phyloP scores from a whole-genome alignment of 2,797 vertebrate genomes.

The Periophthalmus magnuspinnatus region DNA sequence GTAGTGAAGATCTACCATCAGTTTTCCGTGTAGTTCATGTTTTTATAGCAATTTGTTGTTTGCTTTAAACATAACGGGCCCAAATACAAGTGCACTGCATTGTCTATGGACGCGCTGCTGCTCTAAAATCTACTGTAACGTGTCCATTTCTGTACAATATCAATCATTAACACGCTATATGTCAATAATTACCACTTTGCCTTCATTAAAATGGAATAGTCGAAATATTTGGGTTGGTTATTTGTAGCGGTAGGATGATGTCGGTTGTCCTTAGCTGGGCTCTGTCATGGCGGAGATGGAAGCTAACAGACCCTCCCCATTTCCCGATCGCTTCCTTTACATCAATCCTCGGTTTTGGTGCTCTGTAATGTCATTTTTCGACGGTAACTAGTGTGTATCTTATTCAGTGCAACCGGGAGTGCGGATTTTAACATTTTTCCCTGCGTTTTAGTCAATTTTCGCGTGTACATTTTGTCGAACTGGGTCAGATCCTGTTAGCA shows the following conservation, averaged over 20 bases:
- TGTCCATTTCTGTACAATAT: background rate
- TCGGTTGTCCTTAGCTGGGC: slow-evolving; percentile 18
- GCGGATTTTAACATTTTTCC: background rate
- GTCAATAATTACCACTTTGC: background rate
- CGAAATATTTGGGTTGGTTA: background rate
- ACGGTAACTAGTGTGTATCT: background rate
- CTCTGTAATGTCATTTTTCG: background rate
- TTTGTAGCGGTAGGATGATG: background rate
- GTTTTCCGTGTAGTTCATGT: background rate
- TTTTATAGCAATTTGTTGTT: background rate
- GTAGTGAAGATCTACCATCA: background rate
- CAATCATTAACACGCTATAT: too few species aligned
- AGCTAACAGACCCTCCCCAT: slow-evolving; percentile 56
- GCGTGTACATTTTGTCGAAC: slow-evolving; percentile 23
- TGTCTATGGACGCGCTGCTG: slow-evolving; percentile 2
- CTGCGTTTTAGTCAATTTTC: background rate
- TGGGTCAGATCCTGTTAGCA: slow-evolving; percentile 52
- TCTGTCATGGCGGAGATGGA: slow-evolving; percentile 50
- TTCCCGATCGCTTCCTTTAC: slow-evolving; percentile 27
- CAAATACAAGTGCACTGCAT: slow-evolving; percentile 2
- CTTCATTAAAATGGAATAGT: background rate
- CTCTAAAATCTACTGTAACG: background rate
- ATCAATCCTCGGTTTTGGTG: background rate
- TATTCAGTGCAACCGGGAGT: background rate
- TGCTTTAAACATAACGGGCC: slow-evolving; percentile 5